Evolutionary conservation across 2,888 invertebrate genomes (phyloP), one percentile per base, ranked within the genome.

Genomic region (Hypsopygia costalis): DNA sequence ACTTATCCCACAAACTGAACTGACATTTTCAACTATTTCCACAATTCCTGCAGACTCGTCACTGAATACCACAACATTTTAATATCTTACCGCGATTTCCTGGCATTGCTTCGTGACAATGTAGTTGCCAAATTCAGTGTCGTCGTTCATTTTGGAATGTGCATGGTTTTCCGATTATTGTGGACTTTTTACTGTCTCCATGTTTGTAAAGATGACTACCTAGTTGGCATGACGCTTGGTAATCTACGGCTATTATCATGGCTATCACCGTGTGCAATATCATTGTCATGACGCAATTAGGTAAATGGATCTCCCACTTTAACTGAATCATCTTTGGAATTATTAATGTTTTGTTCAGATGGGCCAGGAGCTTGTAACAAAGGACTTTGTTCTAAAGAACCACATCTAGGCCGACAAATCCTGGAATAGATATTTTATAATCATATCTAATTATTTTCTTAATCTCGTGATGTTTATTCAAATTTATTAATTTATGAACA

Each of bases 51-150:
- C 16, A 51, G 56, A 57, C 67, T 67, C 64, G 58, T 62, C 62
- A 52, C 48, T 56, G 51, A 49, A 52, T 10, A 28, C 7, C 6
- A 35, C 20, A 8, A 37, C 1, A 21, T 53, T 54, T 60, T 52
- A 48, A 52, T 62, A 62, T 57, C 46, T 56, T 62, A 56, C 46
- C 59, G 59, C 63, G 63, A 16, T 61, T 51, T 57, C 46, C 51
- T 76, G 75, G 81, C 82, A 80, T 85, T 86, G 88, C 88, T 86
- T 86, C 88, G 88, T 88, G 88, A 88, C 88, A 88, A 88, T 88
- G 88, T 87, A 87, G 86, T 83, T 88, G 87, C 86, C 76, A 74
- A 73, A 73, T 67, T 82, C 62, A 66, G 75, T 83, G 83, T 85
- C 70, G 72, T 76, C 64, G 64, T 64, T 71, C 48, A 58, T 55